A percentile compares a stretch with the other conserved stretches of the same genome.
Evolutionary conservation across 2,113 vertebrate genomes (phyloP).

Genomic region (Sturnus vulgaris): DNA sequence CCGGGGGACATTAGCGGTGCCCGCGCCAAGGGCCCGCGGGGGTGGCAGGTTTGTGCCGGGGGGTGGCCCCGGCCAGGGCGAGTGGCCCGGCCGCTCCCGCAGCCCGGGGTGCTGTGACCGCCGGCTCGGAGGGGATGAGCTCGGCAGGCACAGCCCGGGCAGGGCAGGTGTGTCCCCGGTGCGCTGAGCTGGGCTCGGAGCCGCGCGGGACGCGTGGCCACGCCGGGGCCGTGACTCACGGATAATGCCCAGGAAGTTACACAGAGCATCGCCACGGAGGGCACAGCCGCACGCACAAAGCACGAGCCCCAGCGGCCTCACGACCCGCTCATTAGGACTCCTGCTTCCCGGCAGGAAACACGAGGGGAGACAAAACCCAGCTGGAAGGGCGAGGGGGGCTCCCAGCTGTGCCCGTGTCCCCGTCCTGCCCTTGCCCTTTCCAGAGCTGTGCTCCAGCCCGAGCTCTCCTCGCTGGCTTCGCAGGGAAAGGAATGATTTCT

Average conservation of each 20-base stretch:
- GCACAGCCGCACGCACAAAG: not conserved
- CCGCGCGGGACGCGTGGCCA: not conserved
- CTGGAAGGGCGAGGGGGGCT: not conserved
- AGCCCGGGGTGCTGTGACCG: not conserved
- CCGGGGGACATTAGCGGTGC: not conserved
- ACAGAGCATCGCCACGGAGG: not conserved
- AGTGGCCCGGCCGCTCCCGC: not conserved
- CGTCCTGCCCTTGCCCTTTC: no score
- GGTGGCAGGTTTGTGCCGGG: not conserved
- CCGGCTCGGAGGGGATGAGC: rapidly evolving
- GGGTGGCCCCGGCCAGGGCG: not conserved
- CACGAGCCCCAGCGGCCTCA: not conserved
- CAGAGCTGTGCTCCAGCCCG: rapidly evolving
- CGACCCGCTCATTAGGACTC: not conserved
- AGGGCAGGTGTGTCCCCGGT: rapidly evolving
- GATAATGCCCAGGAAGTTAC: slow-evolving; percentile 42
- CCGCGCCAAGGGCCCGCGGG: not conserved
- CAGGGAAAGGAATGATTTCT: not conserved
- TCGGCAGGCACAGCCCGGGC: rapidly evolving
- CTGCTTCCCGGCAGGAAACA: not conserved
- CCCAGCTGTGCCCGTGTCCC: rapidly evolving
- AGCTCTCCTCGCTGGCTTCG: no score
- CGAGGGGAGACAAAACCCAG: not conserved
- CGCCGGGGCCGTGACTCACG: not conserved
- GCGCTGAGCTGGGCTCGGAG: not conserved